Base-by-base conservation (phyloP, 2,888 invertebrate genomes). In the Coenonympha glycerion region DNA sequence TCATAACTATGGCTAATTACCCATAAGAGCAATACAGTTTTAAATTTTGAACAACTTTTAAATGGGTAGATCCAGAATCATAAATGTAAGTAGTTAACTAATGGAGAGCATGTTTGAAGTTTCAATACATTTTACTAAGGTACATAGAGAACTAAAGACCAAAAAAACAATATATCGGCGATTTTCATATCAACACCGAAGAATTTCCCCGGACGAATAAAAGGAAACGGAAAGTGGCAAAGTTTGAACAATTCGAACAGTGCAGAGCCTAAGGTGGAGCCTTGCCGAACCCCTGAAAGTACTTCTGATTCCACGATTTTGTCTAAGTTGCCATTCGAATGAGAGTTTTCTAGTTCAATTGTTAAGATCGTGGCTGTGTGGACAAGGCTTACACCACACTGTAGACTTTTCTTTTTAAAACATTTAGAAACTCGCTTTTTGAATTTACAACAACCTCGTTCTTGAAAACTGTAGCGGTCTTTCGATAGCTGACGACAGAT, bases 261-360 rank as follows among this genome's bases (percentile, higher is more conserved):
- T 68, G 68, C 66, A 65, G 73, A 76, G 76, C 76, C 76, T 64
- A 76, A 75, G 77, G 77, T 76, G 71, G 61, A 73, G 69, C 73
- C 71, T 70, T 71, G 70, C 58, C 24, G 22, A 39, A 39, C 39
- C 39, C 39, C 39, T 37, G 24, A 66, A 78, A 80, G 80, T 81
- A 79, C 79, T 77, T 74, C 69, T 76, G 77, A 78, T 79, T 72
- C 77, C 71, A 71, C 75, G 76, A 80, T 78, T 79, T 83, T 85
- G 81, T 85, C 83, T 83, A 81, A 81, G 66, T 84, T 80, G 71
- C 75, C 79, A 71, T 83, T 82, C 76, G 78, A 79, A 65, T 69
- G 65, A 56, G 65, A 71, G 73, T 37, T 73, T 74, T 67, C 66
- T 61, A 71, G 71, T 73, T 74, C 70, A 68, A 74, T 77, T 79